phyloP scores from a whole-genome alignment of 53 echinoderm and acorn worm species.

The Mesocentrotus franciscanus region DNA sequence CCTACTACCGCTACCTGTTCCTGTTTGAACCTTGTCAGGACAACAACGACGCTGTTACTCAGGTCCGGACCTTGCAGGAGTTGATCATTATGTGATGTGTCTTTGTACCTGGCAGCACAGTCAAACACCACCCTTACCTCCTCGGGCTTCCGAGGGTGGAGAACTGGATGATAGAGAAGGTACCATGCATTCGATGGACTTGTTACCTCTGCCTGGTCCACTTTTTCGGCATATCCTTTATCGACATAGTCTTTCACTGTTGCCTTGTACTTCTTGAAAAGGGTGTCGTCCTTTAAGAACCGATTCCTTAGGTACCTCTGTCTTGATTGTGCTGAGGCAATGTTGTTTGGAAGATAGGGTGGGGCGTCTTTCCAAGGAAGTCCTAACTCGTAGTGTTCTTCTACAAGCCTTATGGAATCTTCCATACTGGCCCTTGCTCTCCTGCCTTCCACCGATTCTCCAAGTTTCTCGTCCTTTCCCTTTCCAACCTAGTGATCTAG shows the following conservation, averaged over 20 bases:
- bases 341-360: slow-evolving; percentile 61
- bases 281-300: slow-evolving; percentile 49
- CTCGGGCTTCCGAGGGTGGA: slow-evolving; percentile 62
- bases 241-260: slow-evolving; percentile 34
- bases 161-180: slow-evolving; percentile 67
- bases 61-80: slow-evolving; percentile 61
- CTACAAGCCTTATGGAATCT: slow-evolving; percentile 46
- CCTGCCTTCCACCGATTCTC: slow-evolving; percentile 70
- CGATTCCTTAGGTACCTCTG: slow-evolving; percentile 53
- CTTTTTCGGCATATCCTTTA: slow-evolving; percentile 59
- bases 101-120: slow-evolving; percentile 67
- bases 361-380: slow-evolving; percentile 58
- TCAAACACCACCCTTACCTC: slow-evolving; percentile 69
- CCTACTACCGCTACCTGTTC: too few species aligned
- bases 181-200: slow-evolving; percentile 49
- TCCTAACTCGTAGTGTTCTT: slow-evolving; percentile 70
- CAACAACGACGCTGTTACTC: slow-evolving; percentile 52
- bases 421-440: slow-evolving; percentile 68
- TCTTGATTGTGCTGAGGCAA: slow-evolving; percentile 56
- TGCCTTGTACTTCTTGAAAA: slow-evolving; percentile 47
- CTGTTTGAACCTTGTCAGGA: too few species aligned
- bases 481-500: slow-evolving; percentile 44
- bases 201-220: neutral
- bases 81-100: slow-evolving; percentile 58
- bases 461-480: slow-evolving; percentile 63